Percentiles rank a stretch among this genome's conserved stretches.
Evolutionary conservation across 2,113 vertebrate genomes (phyloP).

Genomic region (Siniperca chuatsi): DNA sequence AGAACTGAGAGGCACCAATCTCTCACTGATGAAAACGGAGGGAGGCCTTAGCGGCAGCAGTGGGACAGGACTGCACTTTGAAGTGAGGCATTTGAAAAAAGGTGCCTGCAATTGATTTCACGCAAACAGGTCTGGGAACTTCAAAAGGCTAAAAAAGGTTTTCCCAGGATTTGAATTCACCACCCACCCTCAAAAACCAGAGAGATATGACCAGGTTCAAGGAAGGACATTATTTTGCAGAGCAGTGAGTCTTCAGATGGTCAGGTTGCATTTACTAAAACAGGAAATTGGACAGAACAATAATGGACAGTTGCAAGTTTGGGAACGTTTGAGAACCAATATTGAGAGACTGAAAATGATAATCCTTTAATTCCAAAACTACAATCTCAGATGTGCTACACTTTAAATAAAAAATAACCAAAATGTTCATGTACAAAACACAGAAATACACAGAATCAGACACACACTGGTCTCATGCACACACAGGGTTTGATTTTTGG

Average conservation of each 20-base stretch:
- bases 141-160: slow-evolving; percentile 78
- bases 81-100: slow-evolving; percentile 75
- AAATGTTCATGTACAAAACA: not conserved
- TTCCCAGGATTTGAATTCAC: slow-evolving; percentile 76
- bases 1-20: slow-evolving; percentile 61
- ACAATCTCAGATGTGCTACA: not conserved
- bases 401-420: not conserved
- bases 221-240: slow-evolving; percentile 59
- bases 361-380: not conserved
- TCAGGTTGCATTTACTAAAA: slow-evolving; percentile 15
- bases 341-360: not conserved
- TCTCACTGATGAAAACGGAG: slow-evolving; percentile 65
- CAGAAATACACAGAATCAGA: slow-evolving; percentile 28
- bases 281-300: slow-evolving; percentile 16
- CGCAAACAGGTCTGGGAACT: slow-evolving; percentile 78
- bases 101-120: slow-evolving; percentile 79
- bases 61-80: slow-evolving; percentile 75
- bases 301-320: slow-evolving; percentile 13
- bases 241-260: slow-evolving; percentile 35
- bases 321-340: not conserved
- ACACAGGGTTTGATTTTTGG: slow-evolving; percentile 17
- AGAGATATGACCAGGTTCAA: slow-evolving; percentile 65
- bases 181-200: slow-evolving; percentile 56
- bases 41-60: slow-evolving; percentile 48
- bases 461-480: slow-evolving; percentile 1